Evolutionary conservation across 2,113 vertebrate genomes (phyloP), one percentile per base, ranked within the genome.

Genomic region (Varanus salvator): DNA sequence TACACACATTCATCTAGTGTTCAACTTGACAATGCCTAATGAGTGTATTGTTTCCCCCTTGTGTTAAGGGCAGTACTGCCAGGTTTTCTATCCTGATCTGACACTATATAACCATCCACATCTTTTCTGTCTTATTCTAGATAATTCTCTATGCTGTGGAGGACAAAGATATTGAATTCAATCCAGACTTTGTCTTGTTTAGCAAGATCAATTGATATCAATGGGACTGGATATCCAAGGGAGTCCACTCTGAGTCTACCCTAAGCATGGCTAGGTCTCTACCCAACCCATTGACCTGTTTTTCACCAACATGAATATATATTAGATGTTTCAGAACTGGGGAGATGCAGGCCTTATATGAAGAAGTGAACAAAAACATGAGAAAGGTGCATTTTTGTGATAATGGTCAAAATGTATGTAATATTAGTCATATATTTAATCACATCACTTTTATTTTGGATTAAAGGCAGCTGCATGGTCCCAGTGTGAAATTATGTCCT

Each of bases 41-140:
- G 71, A 60, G 52, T 7, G 57, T 38, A 66, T 48, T 87, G 17
- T 87, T 68, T 23, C 19, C 48, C 14, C 38, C 38, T 87, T 78
- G 68, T 80, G 25, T 80, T 29, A 87, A 66, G 31, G 11, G 27
- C 23, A 7, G 23, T n/a, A 15, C 71, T 80, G 74, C 14, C 19
- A 23, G 60, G 1, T 38, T 93, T 94, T 19, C 8, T 52, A 38
- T 76, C 78, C 80, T 94, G 80, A 69, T 80, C 14, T 71, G 57
- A 89, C 80, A 85, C 9, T 50, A 0, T 66, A 83, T 0, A 60
- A 84, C 74, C 34, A 69, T 84, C 91, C 80, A 14, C 60, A 15
- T 25, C 69, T 90, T 50, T 92, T 94, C 19, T 48, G 84, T 82
- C 92, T 50, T 82, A 85, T 25, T n/a, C 34, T 52, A 48, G 0